Evolutionary conservation across 2,113 vertebrate species (phyloP).

Genomic region (Chlorodrepanis virens): DNA sequence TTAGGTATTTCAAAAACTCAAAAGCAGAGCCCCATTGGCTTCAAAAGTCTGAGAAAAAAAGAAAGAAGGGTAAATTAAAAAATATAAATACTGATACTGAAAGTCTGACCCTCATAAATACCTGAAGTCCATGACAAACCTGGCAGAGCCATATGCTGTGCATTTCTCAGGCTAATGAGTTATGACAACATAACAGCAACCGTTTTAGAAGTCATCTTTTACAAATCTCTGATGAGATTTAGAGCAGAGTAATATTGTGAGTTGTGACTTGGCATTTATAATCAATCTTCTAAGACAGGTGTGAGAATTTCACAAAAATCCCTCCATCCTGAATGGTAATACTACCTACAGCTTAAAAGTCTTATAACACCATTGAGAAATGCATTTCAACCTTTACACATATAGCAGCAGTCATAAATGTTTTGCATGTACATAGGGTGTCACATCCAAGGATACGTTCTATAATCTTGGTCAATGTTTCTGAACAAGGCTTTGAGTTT

Average conservation of each 20-base stretch:
- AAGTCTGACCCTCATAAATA: background rate
- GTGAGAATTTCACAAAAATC: background rate
- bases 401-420: background rate
- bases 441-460: background rate
- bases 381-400: background rate
- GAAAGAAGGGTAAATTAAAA: background rate
- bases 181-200: background rate
- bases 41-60: background rate
- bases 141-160: background rate
- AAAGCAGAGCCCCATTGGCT: background rate
- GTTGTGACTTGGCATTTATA: background rate
- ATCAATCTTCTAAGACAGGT: background rate
- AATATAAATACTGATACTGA: background rate
- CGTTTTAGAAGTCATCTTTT: background rate
- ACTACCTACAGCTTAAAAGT: background rate
- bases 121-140: background rate
- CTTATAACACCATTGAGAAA: background rate
- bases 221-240: background rate
- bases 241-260: background rate
- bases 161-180: background rate
- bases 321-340: background rate
- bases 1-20: background rate
- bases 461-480: background rate
- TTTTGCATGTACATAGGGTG: background rate
- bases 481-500: background rate